Conservation (phyloP, 2,888 invertebrate genomes). For the Acanthosepion lycidas region DNA sequence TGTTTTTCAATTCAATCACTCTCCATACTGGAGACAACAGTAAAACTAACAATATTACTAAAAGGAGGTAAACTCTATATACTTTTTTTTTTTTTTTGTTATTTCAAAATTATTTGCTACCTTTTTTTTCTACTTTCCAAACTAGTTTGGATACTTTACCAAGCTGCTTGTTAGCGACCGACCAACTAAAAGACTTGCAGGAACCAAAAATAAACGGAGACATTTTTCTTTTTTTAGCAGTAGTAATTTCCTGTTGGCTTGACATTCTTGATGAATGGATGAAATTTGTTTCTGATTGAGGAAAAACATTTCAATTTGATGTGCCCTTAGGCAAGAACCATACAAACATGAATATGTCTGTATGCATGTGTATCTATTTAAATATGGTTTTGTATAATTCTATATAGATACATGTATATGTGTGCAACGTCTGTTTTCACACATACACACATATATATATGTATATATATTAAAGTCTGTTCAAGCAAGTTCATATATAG, state of each 20-base stretch:
- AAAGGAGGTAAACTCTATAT: neutral
- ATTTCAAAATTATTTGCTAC: neutral
- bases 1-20: neutral
- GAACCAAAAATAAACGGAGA: slow-evolving; percentile 33
- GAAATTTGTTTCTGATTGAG: slow-evolving; percentile 9
- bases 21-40: neutral
- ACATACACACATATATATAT: too few relatives aligned
- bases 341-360: neutral
- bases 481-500: too few relatives aligned
- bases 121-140: neutral
- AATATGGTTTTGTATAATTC: too few relatives aligned
- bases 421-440: too few relatives aligned
- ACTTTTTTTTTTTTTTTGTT: neutral
- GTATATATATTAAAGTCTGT: too few relatives aligned
- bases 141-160: neutral
- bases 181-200: neutral
- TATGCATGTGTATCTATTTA: too few relatives aligned
- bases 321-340: neutral
- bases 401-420: too few relatives aligned
- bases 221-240: slow-evolving; percentile 21
- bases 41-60: neutral
- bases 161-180: slow-evolving; percentile 1
- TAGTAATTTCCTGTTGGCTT: slow-evolving; percentile 8
- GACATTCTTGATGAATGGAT: neutral
- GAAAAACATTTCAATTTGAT: neutral